A percentile compares a stretch with the other conserved stretches of the same genome.
Conservation (phyloP, 2,113 vertebrate genomes). For the Orycteropus afer region DNA sequence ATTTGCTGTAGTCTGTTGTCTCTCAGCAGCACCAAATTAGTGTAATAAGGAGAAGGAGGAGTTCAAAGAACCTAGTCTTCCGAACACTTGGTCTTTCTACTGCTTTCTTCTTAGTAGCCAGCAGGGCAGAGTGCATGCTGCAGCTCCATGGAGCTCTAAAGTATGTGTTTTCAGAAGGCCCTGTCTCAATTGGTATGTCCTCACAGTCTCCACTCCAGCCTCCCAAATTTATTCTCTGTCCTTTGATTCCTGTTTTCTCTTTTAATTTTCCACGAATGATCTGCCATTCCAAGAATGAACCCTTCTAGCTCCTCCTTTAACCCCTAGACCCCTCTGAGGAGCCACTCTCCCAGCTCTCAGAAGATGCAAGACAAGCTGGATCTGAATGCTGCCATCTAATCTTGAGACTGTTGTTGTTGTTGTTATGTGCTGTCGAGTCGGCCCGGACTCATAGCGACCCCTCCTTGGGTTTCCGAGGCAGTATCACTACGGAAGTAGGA, state of each 20-base stretch:
- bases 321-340: accelerated
- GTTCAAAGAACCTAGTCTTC: not conserved
- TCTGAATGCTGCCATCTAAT: accelerated
- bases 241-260: not conserved
- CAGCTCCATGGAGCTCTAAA: not conserved
- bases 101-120: accelerated
- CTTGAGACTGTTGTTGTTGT: too few relatives aligned
- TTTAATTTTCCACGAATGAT: not conserved
- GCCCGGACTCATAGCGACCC: too few relatives aligned
- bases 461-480: too few relatives aligned
- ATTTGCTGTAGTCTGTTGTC: accelerated
- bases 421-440: too few relatives aligned
- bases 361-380: not conserved
- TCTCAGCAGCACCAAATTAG: too few relatives aligned
- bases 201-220: not conserved
- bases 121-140: not conserved
- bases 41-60: not conserved
- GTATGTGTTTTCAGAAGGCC: too few relatives aligned
- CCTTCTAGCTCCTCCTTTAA: not conserved
- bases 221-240: accelerated
- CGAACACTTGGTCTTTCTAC: not conserved
- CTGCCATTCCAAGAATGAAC: not conserved
- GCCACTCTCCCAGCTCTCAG: accelerated
- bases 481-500: too few relatives aligned
- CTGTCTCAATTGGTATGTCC: too few relatives aligned